Conservation (phyloP, 2,113 vertebrate genomes). For the Hylia prasina region DNA sequence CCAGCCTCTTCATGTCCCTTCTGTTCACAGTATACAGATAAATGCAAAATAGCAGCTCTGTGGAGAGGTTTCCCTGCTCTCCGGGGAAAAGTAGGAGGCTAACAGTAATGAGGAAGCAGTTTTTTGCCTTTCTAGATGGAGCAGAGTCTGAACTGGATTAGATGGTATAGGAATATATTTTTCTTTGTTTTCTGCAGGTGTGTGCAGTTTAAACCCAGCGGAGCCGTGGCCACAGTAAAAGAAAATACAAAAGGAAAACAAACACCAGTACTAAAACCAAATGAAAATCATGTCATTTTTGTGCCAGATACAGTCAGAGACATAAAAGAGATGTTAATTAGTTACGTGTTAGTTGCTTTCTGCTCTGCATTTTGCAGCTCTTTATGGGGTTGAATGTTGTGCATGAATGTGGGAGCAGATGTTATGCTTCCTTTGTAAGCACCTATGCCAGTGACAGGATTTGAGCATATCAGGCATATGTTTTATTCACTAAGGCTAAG, state of each 20-base stretch:
- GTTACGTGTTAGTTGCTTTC: not conserved
- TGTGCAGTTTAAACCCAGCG: not conserved
- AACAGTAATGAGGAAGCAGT: not conserved
- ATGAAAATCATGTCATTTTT: accelerated
- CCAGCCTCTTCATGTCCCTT: not conserved
- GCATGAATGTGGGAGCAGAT: not conserved
- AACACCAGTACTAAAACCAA: not conserved
- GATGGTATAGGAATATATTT: not conserved
- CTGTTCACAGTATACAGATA: not conserved
- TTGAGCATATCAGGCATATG: not conserved
- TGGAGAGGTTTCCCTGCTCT: not conserved
- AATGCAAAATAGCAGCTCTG: not conserved
- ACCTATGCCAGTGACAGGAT: not conserved
- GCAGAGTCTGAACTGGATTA: not conserved
- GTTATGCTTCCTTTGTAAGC: not conserved
- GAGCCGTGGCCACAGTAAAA: not conserved
- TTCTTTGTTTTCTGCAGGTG: not conserved
- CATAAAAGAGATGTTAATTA: not conserved
- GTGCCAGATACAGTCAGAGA: not conserved
- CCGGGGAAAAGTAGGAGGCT: not conserved
- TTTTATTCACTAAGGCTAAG: not conserved
- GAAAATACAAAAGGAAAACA: not conserved
- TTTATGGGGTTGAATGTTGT: not conserved
- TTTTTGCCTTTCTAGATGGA: not conserved
- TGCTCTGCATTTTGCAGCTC: not conserved